These are phyloP conservation scores for Globodera rostochiensis DNA, from an alignment of 1,140 invertebrate genomes.

Conservation along the genomic window DNA sequence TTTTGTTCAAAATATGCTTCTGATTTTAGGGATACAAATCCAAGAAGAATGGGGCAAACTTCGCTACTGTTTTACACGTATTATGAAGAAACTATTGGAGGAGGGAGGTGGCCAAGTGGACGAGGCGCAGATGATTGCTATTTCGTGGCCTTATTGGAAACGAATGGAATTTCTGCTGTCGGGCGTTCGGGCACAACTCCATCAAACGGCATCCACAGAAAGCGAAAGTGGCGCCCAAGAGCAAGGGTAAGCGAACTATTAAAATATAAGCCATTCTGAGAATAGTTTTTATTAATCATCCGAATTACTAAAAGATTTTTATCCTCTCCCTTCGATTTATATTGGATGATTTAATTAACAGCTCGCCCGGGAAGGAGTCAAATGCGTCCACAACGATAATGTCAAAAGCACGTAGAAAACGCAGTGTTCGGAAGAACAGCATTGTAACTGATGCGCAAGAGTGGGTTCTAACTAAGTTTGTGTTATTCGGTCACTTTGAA, in stretches of 20 bases:
- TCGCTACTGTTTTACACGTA: conserved; percentile 41
- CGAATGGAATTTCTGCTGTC: conserved; percentile 32
- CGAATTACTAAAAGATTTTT: too few species aligned
- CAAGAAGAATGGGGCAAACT: conserved; percentile 45
- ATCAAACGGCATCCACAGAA: not conserved
- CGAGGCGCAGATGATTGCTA: conserved; percentile 17
- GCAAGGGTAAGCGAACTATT: not conserved
- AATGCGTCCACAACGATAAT: not conserved
- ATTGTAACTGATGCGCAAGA: conserved; percentile 1
- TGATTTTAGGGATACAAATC: conserved; percentile 33
- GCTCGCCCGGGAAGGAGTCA: not conserved
- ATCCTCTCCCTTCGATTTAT: not conserved
- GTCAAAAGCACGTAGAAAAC: not conserved
- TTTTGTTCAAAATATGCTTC: not conserved
- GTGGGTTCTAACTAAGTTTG: not conserved
- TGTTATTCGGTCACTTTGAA: too few species aligned
- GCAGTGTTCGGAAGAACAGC: not conserved
- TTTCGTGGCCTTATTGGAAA: conserved; percentile 42
- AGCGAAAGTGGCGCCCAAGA: not conserved
- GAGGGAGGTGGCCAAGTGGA: conserved; percentile 6
- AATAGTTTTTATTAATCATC: too few species aligned
- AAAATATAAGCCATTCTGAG: too few species aligned
- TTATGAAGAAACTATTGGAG: conserved; percentile 36
- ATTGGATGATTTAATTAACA: not conserved
- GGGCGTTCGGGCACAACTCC: conserved; percentile 15